Conservation (phyloP, 2,888 invertebrate species). For the Drepanosiphum platanoidis region DNA sequence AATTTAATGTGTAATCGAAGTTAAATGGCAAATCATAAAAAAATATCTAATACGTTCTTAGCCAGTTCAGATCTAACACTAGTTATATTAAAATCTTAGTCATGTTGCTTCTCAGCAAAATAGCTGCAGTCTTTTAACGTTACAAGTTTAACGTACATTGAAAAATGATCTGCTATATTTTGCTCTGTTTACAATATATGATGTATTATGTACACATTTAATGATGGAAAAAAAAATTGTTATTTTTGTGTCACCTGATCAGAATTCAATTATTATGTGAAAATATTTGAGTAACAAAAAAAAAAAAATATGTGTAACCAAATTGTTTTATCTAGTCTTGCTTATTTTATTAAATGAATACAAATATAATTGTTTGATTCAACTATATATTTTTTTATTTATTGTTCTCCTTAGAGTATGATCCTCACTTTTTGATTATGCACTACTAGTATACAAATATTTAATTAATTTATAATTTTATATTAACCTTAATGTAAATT, state of each 20-base stretch:
- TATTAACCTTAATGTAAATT: too few relatives aligned
- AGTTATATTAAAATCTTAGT: slow-evolving; percentile 41
- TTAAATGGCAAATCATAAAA: neutral
- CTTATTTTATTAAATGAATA: slow-evolving; percentile 40
- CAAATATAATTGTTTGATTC: neutral
- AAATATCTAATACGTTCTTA: neutral
- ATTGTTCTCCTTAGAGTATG: neutral
- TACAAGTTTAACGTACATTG: slow-evolving; percentile 56
- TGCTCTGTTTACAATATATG: slow-evolving; percentile 9
- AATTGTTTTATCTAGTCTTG: slow-evolving; percentile 51
- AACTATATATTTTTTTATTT: neutral
- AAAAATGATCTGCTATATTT: slow-evolving; percentile 56
- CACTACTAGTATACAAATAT: neutral
- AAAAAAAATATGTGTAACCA: slow-evolving; percentile 22
- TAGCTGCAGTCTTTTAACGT: slow-evolving; percentile 58
- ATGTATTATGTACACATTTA: neutral
- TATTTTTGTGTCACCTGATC: neutral
- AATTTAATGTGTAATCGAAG: slow-evolving; percentile 67
- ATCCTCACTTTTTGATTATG: neutral
- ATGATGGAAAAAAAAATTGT: neutral
- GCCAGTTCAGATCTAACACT: slow-evolving; percentile 27
- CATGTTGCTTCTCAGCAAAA: slow-evolving; percentile 25
- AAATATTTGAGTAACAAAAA: slow-evolving; percentile 5
- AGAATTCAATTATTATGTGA: neutral
- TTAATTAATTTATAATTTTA: neutral